Evolutionary conservation across 2,888 invertebrate species (phyloP), one percentile per base, ranked within the genome.

Genomic region (Agrotis clavis): DNA sequence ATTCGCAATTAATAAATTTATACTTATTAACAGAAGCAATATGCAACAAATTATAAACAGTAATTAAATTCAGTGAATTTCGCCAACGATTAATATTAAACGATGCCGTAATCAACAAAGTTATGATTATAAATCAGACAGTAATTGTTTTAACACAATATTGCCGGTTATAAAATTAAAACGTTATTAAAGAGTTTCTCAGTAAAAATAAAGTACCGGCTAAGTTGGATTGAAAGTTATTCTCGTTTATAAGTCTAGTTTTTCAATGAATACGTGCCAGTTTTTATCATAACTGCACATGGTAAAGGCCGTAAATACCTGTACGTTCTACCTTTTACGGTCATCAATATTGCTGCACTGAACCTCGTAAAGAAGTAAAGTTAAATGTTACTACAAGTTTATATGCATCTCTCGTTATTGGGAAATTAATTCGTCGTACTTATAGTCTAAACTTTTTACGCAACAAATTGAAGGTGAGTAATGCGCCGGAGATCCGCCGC

Each of bases 91-190:
- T 81, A 77, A 74, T 83, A 81, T 74, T 83, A 83, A 85, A 77
- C 74, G 81, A 62, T 59, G 16, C 74, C 53, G 72, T 83, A 82
- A 84, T 85, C 84, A 86, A 84, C 82, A 78, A 82, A 81, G 82
- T 86, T 84, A 75, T 82, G 74, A 82, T 80, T 82, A 86, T 85
- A 85, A 86, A 85, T 86, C 82, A 77, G 76, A 59, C 67, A 74
- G 74, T 83, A 81, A 85, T 81, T 85, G 79, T 85, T 85, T 85
- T 74, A 85, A 83, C 60, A 79, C 81, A 79, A 87, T 82, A 87
- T 86, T 83, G 79, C 78, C 73, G 75, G 83, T 82, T 84, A 79
- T 88, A 86, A 89, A 88, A 86, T 87, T 86, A 85, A 86, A 84
- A 84, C 45, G 81, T 80, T 84, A 86, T 86, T 86, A 86, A 85